phyloP scores from a whole-genome alignment of 2,888 invertebrate genomes.

The Griposia aprilina region DNA sequence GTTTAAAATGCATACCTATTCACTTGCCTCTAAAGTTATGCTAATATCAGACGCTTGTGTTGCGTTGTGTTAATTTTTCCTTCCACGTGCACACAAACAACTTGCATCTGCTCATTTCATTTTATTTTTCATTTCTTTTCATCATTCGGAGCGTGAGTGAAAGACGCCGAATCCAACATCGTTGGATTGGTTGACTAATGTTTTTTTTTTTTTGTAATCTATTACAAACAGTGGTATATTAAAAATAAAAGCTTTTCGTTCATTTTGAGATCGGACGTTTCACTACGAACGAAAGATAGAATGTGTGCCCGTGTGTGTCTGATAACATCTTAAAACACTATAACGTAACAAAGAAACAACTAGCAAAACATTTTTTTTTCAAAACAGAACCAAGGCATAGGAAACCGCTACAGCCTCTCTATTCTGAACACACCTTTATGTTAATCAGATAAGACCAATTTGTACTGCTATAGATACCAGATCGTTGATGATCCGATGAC shows the following conservation, averaged over 20 bases:
- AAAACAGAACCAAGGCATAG: background rate
- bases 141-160: background rate
- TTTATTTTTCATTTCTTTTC: background rate
- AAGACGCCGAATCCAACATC: background rate
- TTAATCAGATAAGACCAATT: conserved; percentile 68
- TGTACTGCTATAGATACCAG: conserved; percentile 61
- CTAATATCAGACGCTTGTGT: too few species aligned
- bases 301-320: background rate
- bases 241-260: too few species aligned
- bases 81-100: too few species aligned
- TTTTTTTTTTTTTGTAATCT: too few species aligned
- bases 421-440: conserved; percentile 34
- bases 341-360: background rate
- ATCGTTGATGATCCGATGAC: conserved; percentile 62
- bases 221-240: too few species aligned
- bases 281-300: background rate
- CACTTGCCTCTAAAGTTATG: background rate
- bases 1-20: background rate
- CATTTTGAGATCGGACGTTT: background rate
- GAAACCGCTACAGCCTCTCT: conserved; percentile 6
- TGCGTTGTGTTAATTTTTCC: too few species aligned
- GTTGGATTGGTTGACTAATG: background rate
- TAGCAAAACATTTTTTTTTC: background rate
- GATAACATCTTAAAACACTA: background rate
- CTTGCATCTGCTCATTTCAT: background rate